Evolutionary conservation across 2,113 vertebrate species (phyloP).

Genomic region (Argyrosomus japonicus): DNA sequence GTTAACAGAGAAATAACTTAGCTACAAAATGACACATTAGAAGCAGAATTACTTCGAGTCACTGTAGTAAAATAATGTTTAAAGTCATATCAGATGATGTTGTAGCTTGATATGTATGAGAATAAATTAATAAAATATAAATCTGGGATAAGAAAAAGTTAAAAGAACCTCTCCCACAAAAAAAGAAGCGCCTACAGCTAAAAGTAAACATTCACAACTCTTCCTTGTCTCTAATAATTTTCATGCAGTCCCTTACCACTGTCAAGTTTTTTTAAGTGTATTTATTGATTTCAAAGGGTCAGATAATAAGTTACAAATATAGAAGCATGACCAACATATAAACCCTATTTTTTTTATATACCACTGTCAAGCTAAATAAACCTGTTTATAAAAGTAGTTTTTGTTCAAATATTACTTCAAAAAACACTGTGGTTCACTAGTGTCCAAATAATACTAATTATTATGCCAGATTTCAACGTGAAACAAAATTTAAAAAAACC

Average conservation of each 20-base stretch:
- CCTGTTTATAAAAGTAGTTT: conserved; percentile 34
- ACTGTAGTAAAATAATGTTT: neutral
- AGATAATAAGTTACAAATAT: too few species aligned
- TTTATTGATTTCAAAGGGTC: too few species aligned
- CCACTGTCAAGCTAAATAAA: conserved; percentile 20
- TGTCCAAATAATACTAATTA: conserved; percentile 39
- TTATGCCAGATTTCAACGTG: conserved; percentile 22
- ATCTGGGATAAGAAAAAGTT: neutral
- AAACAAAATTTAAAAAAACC: conserved; percentile 49
- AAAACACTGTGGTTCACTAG: conserved; percentile 36
- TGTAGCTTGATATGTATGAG: neutral
- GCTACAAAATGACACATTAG: neutral
- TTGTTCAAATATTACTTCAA: conserved; percentile 16
- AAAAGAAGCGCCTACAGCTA: neutral
- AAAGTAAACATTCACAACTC: neutral
- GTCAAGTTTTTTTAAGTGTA: neutral
- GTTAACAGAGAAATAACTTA: neutral
- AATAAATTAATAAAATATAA: neutral
- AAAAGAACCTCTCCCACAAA: neutral
- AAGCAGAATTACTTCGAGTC: neutral
- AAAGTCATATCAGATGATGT: neutral
- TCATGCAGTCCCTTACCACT: neutral
- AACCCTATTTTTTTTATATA: too few species aligned
- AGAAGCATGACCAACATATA: too few species aligned
- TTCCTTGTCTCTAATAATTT: conserved; percentile 6